Conservation (phyloP, 2,888 invertebrate species). For the Trisateles emortualis region DNA sequence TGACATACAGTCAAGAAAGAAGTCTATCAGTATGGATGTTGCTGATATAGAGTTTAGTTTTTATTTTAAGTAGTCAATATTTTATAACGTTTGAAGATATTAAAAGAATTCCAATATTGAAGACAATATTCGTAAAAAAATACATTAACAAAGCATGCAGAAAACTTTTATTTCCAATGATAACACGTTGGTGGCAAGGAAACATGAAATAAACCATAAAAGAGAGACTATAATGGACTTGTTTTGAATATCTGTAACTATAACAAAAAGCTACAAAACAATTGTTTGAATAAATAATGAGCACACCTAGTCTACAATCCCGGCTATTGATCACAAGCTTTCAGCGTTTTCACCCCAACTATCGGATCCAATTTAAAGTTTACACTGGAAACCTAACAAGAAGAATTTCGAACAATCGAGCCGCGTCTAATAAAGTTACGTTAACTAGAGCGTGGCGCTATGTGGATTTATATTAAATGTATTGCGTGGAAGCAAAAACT, state of each 20-base stretch:
- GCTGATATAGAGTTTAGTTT: no score
- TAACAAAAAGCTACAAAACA: not conserved
- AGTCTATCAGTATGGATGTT: no score
- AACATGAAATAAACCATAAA: no score
- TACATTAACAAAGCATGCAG: no score
- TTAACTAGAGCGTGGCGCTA: conserved; percentile 32
- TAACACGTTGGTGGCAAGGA: no score
- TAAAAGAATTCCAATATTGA: no score
- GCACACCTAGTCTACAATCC: not conserved
- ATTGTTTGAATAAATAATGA: not conserved
- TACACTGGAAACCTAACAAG: conserved; percentile 42
- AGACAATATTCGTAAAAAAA: no score
- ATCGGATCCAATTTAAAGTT: conserved; percentile 53
- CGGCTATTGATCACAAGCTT: conserved; percentile 40
- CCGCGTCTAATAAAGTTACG: conserved; percentile 40
- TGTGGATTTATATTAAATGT: not conserved
- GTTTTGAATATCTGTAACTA: not conserved
- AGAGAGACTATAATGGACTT: not conserved
- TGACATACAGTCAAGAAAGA: no score
- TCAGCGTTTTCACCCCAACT: conserved; percentile 37
- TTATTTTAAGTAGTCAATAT: no score
- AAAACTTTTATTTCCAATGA: no score
- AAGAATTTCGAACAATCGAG: conserved; percentile 46
- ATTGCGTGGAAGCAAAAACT: not conserved
- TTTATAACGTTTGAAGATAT: no score